Evolutionary conservation across 2,113 vertebrate genomes (phyloP).

Genomic region (Amia ocellicauda): DNA sequence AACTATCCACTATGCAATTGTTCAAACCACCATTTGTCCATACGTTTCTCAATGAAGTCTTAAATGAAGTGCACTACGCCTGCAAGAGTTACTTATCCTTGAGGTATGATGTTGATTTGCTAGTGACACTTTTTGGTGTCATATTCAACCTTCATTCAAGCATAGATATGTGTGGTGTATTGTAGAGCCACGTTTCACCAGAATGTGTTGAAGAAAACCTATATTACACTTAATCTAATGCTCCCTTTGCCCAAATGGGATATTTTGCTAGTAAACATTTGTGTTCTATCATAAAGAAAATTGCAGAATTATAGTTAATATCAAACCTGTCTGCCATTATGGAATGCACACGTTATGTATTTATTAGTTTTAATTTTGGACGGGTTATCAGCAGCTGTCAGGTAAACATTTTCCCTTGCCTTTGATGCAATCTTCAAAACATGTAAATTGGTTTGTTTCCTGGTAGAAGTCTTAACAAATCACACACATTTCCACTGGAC

Average conservation of each 20-base stretch:
- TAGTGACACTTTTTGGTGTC: neutral
- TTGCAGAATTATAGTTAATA: no score
- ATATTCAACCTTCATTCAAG: neutral
- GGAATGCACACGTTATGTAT: no score
- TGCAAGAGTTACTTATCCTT: neutral
- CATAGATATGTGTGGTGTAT: no score
- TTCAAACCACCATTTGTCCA: slow-evolving; percentile 30
- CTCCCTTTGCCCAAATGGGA: neutral
- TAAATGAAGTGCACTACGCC: neutral
- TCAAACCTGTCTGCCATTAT: no score
- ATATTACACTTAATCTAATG: neutral
- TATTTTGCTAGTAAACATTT: no score
- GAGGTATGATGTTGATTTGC: neutral
- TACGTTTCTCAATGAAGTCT: neutral
- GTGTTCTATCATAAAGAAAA: no score
- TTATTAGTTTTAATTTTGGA: neutral
- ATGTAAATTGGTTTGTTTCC: slow-evolving; percentile 18
- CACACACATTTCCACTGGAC: no score
- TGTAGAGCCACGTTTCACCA: no score
- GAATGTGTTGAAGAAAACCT: no score
- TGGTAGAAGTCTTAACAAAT: no score
- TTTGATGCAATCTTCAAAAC: slow-evolving; percentile 24
- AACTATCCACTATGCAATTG: slow-evolving; percentile 43
- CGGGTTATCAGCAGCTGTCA: neutral
- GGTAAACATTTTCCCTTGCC: slow-evolving; percentile 18